Conservation (phyloP, 2,797 vertebrate species). For the Pipistrellus nathusii region DNA sequence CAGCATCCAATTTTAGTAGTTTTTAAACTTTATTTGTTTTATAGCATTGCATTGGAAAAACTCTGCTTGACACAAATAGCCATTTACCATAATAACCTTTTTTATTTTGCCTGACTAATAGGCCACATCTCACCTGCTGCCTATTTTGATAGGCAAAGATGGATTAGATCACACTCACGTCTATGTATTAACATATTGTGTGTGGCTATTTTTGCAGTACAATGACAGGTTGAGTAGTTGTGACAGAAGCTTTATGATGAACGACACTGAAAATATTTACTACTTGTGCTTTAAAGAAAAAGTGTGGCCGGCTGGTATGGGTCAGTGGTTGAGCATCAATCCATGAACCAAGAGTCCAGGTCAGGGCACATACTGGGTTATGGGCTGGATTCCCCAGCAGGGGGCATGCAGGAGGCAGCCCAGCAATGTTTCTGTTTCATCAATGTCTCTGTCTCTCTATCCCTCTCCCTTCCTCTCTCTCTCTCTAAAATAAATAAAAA, state of each 20-base stretch:
- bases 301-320: neutral
- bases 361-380: too few relatives aligned
- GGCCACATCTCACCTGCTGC: neutral
- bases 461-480: too few relatives aligned
- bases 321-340: too few relatives aligned
- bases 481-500: too few relatives aligned
- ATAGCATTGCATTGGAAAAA: conserved; percentile 16
- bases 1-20: neutral
- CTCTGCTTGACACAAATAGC: neutral
- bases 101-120: neutral
- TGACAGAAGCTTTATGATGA: neutral
- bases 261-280: neutral
- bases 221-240: neutral
- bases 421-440: too few relatives aligned
- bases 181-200: neutral
- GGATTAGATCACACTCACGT: neutral
- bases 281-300: neutral
- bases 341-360: too few relatives aligned
- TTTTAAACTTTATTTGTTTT: neutral
- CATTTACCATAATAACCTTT: neutral
- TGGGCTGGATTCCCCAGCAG: too few relatives aligned
- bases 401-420: too few relatives aligned
- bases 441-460: too few relatives aligned
- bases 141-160: neutral
- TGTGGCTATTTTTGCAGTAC: neutral